phyloP scores from a whole-genome alignment of 2,888 invertebrate species.

The Holacanthella duospinosa region DNA sequence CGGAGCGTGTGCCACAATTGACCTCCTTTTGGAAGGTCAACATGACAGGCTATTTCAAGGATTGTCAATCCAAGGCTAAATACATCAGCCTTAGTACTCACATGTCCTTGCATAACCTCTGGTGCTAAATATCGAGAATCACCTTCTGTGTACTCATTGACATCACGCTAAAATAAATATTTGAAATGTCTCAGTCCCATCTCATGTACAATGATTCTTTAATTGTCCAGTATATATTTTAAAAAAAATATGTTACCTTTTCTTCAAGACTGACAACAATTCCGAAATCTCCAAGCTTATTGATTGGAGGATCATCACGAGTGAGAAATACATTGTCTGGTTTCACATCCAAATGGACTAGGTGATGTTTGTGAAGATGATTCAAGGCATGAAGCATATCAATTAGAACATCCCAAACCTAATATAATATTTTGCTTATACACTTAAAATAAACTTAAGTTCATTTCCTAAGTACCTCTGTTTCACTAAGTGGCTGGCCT shows the following conservation, averaged over 20 bases:
- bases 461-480: too few species aligned
- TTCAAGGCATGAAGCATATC: conserved; percentile 49
- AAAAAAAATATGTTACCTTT: conserved; percentile 38
- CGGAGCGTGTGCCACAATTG: conserved; percentile 58
- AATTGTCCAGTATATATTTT: background rate
- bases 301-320: conserved; percentile 48
- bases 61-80: conserved; percentile 63
- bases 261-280: conserved; percentile 54
- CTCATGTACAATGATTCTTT: background rate
- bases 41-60: conserved; percentile 58
- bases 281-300: conserved; percentile 67
- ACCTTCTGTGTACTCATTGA: conserved; percentile 55
- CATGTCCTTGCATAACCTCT: conserved; percentile 55
- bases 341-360: conserved; percentile 66
- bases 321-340: conserved; percentile 64
- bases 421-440: too few species aligned
- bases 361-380: conserved; percentile 55
- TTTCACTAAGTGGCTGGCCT: conserved; percentile 20
- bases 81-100: conserved; percentile 61
- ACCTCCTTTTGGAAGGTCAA: conserved; percentile 58
- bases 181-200: background rate
- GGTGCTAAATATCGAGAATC: conserved; percentile 65
- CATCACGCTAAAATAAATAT: conserved; percentile 43
- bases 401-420: conserved; percentile 36
- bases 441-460: background rate